Evolutionary conservation across 2,888 invertebrate genomes (phyloP).

Genomic region (Scelioninae gen. 1): DNA sequence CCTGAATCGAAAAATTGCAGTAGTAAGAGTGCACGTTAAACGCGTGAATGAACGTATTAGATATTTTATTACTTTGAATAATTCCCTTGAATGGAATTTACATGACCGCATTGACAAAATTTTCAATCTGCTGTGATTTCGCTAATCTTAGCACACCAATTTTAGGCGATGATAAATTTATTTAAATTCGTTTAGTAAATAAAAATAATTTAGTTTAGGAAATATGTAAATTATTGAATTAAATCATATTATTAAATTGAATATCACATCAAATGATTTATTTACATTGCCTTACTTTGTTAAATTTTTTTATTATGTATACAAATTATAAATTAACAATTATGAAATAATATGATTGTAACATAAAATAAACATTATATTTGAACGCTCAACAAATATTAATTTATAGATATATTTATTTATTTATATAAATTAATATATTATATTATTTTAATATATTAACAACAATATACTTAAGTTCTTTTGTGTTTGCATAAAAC

Average conservation of each 20-base stretch:
- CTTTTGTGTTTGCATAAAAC: constrained; percentile 37
- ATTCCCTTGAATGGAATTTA: neutral
- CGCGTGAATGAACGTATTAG: constrained; percentile 57
- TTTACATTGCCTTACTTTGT: neutral
- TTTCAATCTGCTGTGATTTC: too few species aligned
- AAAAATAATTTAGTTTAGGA: too few species aligned
- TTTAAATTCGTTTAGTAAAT: neutral
- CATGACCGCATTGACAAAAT: too few species aligned
- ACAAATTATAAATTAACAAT: too few species aligned
- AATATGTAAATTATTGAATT: neutral
- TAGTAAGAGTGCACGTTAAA: constrained; percentile 64
- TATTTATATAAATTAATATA: too few species aligned
- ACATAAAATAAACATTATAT: neutral
- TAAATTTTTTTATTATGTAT: neutral
- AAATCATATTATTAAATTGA: neutral
- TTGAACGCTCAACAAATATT: too few species aligned
- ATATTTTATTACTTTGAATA: constrained; percentile 28
- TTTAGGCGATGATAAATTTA: neutral
- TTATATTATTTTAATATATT: too few species aligned
- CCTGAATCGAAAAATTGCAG: constrained; percentile 40
- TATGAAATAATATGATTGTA: neutral
- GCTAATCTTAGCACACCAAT: too few species aligned
- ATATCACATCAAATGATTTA: constrained; percentile 1
- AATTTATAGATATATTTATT: too few species aligned
- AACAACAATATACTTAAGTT: neutral